phyloP scores from a whole-genome alignment of 2,888 invertebrate species.

The Vannuccia rotundouncinata region DNA sequence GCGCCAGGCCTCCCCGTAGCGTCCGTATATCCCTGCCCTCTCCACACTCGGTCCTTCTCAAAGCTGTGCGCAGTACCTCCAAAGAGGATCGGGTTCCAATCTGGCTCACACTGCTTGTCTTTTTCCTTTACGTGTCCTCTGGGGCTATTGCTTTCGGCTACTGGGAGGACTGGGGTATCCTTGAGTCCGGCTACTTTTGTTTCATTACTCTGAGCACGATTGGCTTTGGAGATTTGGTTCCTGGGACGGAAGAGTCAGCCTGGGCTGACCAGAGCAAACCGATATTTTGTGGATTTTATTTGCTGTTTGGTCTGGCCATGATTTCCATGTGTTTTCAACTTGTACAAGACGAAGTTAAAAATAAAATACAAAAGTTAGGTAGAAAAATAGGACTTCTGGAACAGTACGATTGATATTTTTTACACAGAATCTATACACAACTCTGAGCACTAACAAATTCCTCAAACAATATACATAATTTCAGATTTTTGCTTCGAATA shows the following conservation, averaged over 20 bases:
- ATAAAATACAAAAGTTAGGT: conserved; percentile 21
- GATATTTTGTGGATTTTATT: conserved; percentile 37
- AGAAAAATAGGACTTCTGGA: conserved; percentile 39
- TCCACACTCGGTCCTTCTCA: neutral
- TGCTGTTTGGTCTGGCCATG: conserved; percentile 40
- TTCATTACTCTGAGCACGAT: conserved; percentile 40
- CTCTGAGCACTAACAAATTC: too few species aligned
- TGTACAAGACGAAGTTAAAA: conserved; percentile 39
- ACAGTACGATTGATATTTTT: neutral
- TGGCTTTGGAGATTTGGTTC: conserved; percentile 40
- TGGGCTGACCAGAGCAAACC: conserved; percentile 39
- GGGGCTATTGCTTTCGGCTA: conserved; percentile 37
- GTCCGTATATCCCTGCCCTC: neutral
- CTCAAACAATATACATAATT: too few species aligned
- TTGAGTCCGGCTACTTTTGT: conserved; percentile 38
- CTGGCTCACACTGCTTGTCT: conserved; percentile 39
- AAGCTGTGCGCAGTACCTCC: neutral
- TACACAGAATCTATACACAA: too few species aligned
- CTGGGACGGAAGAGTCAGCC: conserved; percentile 30
- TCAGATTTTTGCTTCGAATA: too few species aligned
- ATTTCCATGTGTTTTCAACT: conserved; percentile 40
- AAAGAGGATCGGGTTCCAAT: conserved; percentile 37
- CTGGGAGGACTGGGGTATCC: conserved; percentile 38
- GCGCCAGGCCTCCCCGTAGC: neutral
- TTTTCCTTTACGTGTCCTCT: conserved; percentile 27